Conservation (phyloP, 2,888 invertebrate genomes). For the Glaucopsyche alexis region DNA sequence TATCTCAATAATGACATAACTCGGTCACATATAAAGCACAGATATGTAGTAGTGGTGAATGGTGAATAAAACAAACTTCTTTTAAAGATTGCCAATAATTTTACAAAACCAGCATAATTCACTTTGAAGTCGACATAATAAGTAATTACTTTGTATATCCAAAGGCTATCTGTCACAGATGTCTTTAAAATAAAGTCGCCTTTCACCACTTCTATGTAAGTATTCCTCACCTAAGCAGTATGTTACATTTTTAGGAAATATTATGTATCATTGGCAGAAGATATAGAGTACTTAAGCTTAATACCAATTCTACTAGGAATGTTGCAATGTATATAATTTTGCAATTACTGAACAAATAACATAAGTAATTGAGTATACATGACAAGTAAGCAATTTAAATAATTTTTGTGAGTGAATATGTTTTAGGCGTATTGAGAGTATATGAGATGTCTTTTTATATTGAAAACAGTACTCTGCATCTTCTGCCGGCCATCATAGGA, state of each 20-base stretch:
- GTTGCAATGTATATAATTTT: background rate
- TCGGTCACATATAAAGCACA: background rate
- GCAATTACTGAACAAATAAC: background rate
- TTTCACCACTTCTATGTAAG: background rate
- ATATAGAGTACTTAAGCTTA: background rate
- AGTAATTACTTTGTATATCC: background rate
- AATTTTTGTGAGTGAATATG: background rate
- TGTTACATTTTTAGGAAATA: background rate
- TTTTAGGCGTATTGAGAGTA: background rate
- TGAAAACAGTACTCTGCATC: background rate
- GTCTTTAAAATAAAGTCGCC: background rate
- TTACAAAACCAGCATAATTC: background rate
- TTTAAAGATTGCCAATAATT: background rate
- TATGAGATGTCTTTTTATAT: background rate
- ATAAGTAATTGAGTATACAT: too few species aligned
- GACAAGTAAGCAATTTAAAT: background rate
- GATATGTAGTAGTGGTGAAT: background rate
- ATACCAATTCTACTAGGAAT: background rate
- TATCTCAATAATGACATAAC: background rate
- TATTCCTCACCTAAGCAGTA: background rate
- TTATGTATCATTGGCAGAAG: conserved; percentile 1
- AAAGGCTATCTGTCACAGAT: background rate
- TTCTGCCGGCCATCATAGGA: background rate
- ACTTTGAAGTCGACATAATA: background rate
- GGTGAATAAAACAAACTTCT: background rate